Base-by-base conservation (phyloP, 2,113 vertebrate genomes). In the Thamnophis sirtalis region DNA sequence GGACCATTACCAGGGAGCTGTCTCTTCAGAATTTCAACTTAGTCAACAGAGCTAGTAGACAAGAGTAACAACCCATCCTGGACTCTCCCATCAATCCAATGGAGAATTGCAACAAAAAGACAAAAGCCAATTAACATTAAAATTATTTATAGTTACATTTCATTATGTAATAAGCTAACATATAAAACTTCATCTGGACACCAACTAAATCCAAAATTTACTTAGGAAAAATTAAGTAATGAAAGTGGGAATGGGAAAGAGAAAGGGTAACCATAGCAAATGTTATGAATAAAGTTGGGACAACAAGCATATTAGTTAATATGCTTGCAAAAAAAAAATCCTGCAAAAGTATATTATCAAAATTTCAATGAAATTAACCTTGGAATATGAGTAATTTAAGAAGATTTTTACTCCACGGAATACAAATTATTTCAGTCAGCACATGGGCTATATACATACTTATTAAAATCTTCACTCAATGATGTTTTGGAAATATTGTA, bases 381-480 rank as follows among this genome's bases (percentile, higher is more conserved):
- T 56, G 11, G 24, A 88, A 87, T 28, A 87, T 3, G 43, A 48
- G 43, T 92, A 94, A 80, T 94, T 93, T 92, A 96, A 96, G 94
- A 93, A 86, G 80, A 58, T 92, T 94, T 93, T 50, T 91, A 51
- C 28, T 88, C 54, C 68, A 89, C 80, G 89, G 50, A 13, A 0
- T 89, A 89, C 8, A 49, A 92, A 85, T 9, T 92, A 88, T 87
- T 93, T 91, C 80, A 95, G 91, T 54, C 86, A 85, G 38, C 60
- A 58, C 88, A 63, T 93, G 0, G 10, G 88, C 19, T 89, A 86
- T 43, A 88, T 91, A 68, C 19, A 60, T 93, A 91, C 5, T 89
- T 94, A n/a, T 96, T 15, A 93, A 92, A 89, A 84, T 91, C 43
- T 87, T 91, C 33, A 21, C 53, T 92, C 9, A 95, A 92, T 94